Evolutionary conservation across 2,113 vertebrate genomes (phyloP), one percentile per base, ranked within the genome.

Genomic region (Podarcis cretensis): DNA sequence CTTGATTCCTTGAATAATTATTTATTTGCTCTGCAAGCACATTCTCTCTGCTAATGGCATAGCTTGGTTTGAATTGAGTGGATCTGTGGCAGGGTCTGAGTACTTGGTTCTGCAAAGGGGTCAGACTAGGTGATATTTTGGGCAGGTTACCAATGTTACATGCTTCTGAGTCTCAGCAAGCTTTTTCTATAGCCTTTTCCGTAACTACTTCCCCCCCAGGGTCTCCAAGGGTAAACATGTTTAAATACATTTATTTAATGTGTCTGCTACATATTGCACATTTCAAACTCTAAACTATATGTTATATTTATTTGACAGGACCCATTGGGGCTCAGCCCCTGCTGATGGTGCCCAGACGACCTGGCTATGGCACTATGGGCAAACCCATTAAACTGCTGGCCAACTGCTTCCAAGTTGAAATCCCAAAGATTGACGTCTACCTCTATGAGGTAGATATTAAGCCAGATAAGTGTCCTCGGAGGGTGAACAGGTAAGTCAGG

Each of bases 331-430:
- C 99, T 92, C 99, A 99, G 98, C 98, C 99, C 98, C 98, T 99
- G 86, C 99, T 99, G 97, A 96, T 98, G 97, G 98, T 99, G 97
- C 99, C 99, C 94, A 98, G 98, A 95, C 98, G 99, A 92, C 99
- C 99, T 89, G 99, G 99, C 97, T 99, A 98, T 98, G 99, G 99
- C 98, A 99, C 99, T 96, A 99, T 99, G 98, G 99, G 98, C 94
- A 99, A 99, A 95, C 98, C 98, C 96, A 99, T 99, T 98, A 99
- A 99, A 96, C 97, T 99, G 97, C 97, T 99, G 98, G 99, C 99
- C 97, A 99, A 99, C 97, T 99, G 99, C 98, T 99, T 99, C 97
- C 98, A 99, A 98, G 99, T 99, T 97, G 99, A 99, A 97, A 99
- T 99, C 97, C 98, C 98, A 98, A 99, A 99, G 98, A 99, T 99